Percentiles rank a stretch among this genome's conserved stretches.
These are phyloP conservation scores for Chrysocyon brachyurus DNA, from an alignment of 2,797 vertebrate species.

Conservation along the genomic window DNA sequence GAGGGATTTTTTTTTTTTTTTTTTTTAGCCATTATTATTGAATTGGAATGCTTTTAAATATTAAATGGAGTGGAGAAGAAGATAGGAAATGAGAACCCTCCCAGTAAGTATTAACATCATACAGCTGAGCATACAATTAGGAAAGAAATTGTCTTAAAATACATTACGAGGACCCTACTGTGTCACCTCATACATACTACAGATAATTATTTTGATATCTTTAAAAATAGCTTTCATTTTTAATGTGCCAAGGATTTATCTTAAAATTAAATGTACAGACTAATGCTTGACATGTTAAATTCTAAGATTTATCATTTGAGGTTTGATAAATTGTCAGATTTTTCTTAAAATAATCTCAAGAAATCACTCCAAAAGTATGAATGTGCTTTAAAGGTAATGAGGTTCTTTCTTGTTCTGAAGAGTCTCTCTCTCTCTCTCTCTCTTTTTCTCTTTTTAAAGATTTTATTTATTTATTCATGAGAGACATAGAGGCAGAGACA, in stretches of 20 bases:
- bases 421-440: not conserved
- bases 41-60: constrained; percentile 50
- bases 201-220: no score
- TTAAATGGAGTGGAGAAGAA: not conserved
- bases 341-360: constrained; percentile 1
- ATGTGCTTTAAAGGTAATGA: constrained; percentile 26
- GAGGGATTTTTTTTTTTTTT: no score
- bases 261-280: constrained; percentile 8
- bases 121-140: not conserved
- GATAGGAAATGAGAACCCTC: constrained; percentile 3
- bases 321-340: constrained; percentile 18
- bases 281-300: not conserved
- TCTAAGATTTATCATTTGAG: constrained; percentile 22
- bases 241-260: not conserved
- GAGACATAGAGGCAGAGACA: no score
- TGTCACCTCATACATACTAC: no score
- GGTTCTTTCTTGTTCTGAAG: constrained; percentile 9
- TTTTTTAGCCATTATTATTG: not conserved
- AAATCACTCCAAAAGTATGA: not conserved
- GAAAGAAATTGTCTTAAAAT: constrained; percentile 58
- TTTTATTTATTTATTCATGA: no score
- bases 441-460: no score
- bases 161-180: no score
- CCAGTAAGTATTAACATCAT: constrained; percentile 24
- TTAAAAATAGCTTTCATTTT: constrained; percentile 42